Evolutionary conservation across 2,797 vertebrate genomes (phyloP).

Genomic region (Bovichtus diacanthus): DNA sequence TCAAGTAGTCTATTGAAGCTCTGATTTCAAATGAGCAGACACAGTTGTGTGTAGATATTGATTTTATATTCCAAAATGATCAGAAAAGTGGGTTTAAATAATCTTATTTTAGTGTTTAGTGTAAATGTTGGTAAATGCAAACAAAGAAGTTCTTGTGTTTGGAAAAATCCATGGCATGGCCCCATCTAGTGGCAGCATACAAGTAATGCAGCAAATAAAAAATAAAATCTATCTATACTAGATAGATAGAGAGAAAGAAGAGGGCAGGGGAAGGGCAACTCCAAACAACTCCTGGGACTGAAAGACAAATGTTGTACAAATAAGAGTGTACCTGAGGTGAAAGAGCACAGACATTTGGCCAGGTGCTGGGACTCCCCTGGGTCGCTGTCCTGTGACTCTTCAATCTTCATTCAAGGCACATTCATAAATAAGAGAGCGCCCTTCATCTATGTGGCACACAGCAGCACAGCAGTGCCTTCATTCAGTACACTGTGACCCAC

Average conservation of each 20-base stretch:
- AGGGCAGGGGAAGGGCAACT: not conserved
- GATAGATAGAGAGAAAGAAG: too few relatives aligned
- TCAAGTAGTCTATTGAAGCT: not conserved
- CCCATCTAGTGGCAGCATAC: constrained; percentile 65
- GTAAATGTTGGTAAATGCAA: not conserved
- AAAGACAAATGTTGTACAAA: constrained; percentile 19
- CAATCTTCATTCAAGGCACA: not conserved
- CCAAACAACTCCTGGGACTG: constrained; percentile 7
- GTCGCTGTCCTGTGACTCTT: constrained; percentile 1
- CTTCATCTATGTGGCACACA: not conserved
- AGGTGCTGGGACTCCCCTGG: constrained; percentile 2
- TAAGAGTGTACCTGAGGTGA: constrained; percentile 11
- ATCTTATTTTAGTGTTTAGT: not conserved
- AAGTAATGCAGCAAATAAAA: constrained; percentile 30
- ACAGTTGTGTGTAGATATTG: not conserved
- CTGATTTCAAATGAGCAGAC: not conserved
- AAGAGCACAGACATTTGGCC: not conserved
- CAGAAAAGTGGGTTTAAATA: not conserved
- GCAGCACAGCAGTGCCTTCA: not conserved
- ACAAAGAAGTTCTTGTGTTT: constrained; percentile 11
- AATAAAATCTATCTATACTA: not conserved
- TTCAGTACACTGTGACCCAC: not conserved
- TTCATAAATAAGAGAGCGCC: not conserved
- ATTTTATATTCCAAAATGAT: not conserved
- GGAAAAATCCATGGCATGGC: constrained; percentile 31